A percentile compares a stretch with the other conserved stretches of the same genome.
phyloP scores from a whole-genome alignment of 2,797 vertebrate species.

The Sebastes matsubarae region DNA sequence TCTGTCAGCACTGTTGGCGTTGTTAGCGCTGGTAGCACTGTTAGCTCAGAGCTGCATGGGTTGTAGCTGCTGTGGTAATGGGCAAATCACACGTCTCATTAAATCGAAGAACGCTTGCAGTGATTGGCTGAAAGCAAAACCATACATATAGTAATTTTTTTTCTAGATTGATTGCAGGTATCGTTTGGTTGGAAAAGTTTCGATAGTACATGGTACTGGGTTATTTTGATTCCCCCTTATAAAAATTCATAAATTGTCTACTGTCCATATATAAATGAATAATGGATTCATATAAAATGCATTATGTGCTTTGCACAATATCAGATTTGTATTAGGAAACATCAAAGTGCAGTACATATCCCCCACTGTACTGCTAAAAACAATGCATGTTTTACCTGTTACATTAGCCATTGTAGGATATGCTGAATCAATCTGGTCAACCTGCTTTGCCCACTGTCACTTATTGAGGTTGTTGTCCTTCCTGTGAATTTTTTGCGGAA shows the following conservation, averaged over 20 bases:
- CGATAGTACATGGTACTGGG: too few relatives aligned
- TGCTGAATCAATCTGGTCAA: not conserved
- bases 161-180: too few relatives aligned
- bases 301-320: not conserved
- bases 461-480: not conserved
- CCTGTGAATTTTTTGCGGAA: not conserved
- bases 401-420: not conserved
- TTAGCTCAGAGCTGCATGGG: not conserved
- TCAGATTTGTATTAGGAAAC: not conserved
- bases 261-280: too few relatives aligned
- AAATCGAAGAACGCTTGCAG: not conserved
- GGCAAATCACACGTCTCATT: not conserved
- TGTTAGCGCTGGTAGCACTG: not conserved
- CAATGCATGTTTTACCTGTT: not conserved
- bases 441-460: not conserved
- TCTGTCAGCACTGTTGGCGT: not conserved
- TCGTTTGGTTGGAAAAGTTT: too few relatives aligned
- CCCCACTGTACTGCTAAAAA: not conserved
- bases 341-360: not conserved
- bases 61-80: not conserved
- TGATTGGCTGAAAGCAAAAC: not conserved
- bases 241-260: fast-evolving
- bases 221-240: too few relatives aligned
- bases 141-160: too few relatives aligned
- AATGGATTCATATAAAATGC: not conserved